A percentile compares a stretch with the other conserved stretches of the same genome.
These are phyloP conservation scores for Cochlearius cochlearius DNA, from an alignment of 2,113 vertebrate species.

Conservation along the genomic window DNA sequence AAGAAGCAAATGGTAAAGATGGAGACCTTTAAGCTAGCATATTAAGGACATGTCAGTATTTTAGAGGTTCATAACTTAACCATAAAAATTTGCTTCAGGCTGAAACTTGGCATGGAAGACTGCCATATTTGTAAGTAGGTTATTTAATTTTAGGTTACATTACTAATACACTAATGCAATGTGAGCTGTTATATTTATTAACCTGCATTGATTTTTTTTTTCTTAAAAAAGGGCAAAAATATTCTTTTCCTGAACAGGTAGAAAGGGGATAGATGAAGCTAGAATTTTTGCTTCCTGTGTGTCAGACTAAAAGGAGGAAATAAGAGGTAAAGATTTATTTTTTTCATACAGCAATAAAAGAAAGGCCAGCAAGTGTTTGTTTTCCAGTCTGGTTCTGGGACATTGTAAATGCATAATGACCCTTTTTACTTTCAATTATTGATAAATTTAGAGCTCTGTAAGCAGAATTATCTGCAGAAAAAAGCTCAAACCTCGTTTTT, in stretches of 20 bases:
- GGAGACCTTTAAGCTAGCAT: conserved; percentile 39
- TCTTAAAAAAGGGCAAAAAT: not conserved
- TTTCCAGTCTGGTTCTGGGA: not conserved
- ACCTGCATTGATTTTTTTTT: conserved; percentile 17
- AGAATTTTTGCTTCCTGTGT: not conserved
- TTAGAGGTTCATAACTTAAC: conserved; percentile 56
- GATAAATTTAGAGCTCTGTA: not conserved
- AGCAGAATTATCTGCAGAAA: not conserved
- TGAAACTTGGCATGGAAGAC: conserved; percentile 41
- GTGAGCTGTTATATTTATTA: conserved; percentile 42
- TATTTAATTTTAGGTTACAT: conserved; percentile 49
- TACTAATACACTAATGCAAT: conserved; percentile 19
- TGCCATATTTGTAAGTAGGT: conserved; percentile 58
- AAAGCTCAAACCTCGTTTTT: not conserved
- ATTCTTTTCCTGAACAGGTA: not conserved
- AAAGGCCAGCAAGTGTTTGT: not conserved
- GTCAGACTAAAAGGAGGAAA: not conserved
- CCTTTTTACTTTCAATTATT: not conserved
- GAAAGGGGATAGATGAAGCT: not conserved
- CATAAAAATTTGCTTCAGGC: conserved; percentile 57
- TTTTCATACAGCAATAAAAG: not conserved
- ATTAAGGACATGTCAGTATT: conserved; percentile 41
- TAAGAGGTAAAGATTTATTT: not conserved
- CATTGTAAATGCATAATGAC: not conserved
- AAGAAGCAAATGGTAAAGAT: conserved; percentile 41